These are phyloP conservation scores for Morelia viridis DNA, from an alignment of 2,797 vertebrate genomes.

Conservation along the genomic window DNA sequence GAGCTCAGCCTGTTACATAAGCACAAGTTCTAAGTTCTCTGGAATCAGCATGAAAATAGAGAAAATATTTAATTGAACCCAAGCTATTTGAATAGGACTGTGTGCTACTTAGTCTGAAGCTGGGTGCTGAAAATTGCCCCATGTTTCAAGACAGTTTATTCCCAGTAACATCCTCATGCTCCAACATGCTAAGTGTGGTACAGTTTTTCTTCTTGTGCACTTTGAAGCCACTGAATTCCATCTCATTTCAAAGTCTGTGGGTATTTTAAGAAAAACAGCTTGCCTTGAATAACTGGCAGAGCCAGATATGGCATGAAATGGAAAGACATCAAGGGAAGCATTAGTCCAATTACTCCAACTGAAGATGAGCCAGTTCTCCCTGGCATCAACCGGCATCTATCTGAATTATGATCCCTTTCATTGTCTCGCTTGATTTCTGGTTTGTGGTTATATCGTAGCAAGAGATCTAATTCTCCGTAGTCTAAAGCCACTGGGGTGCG, in stretches of 20 bases:
- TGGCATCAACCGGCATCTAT: not conserved
- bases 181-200: not conserved
- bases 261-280: not conserved
- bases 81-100: not conserved
- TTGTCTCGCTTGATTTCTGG: not conserved
- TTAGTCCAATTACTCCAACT: not conserved
- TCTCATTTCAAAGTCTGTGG: not conserved
- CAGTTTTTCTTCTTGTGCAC: not conserved
- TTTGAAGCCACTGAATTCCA: not conserved
- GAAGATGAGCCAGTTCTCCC: not conserved
- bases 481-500: not conserved
- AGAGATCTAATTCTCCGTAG: not conserved
- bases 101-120: not conserved
- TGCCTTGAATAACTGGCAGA: not conserved
- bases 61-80: not conserved
- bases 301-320: not conserved
- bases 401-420: not conserved
- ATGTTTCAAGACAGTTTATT: not conserved
- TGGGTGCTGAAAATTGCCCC: not conserved
- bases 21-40: not conserved
- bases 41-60: not conserved
- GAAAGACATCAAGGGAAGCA: not conserved
- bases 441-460: too few species aligned
- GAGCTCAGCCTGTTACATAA: not conserved
- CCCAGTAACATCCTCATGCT: not conserved